Percentiles rank a stretch among this genome's conserved stretches.
Evolutionary conservation across 2,113 vertebrate genomes (phyloP).

Genomic region (Engystomops pustulosus): DNA sequence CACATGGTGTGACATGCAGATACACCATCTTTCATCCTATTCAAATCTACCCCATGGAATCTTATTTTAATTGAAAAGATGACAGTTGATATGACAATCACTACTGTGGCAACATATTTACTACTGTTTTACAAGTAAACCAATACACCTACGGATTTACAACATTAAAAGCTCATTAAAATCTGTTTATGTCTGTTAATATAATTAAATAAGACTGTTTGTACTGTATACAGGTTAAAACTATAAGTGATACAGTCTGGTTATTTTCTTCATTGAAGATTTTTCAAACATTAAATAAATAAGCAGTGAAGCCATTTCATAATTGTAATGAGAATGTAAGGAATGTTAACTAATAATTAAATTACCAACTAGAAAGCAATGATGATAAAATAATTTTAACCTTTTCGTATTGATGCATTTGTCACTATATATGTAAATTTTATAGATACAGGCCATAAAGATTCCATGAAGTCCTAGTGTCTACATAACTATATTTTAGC

Average conservation of each 20-base stretch:
- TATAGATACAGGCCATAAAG: too few species aligned
- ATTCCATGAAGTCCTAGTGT: too few species aligned
- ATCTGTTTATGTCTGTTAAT: background rate
- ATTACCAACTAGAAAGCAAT: too few species aligned
- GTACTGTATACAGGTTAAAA: background rate
- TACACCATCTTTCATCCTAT: conserved; percentile 67
- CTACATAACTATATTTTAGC: too few species aligned
- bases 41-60: conserved; percentile 51
- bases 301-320: background rate
- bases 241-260: background rate
- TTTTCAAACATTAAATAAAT: background rate
- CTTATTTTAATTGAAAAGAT: conserved; percentile 53
- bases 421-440: too few species aligned
- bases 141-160: conserved; percentile 6
- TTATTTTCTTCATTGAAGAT: background rate
- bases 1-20: conserved; percentile 75
- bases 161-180: background rate
- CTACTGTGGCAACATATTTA: conserved; percentile 38
- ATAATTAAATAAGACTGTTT: background rate
- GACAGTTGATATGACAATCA: conserved; percentile 35
- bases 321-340: background rate
- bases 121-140: conserved; percentile 22
- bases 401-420: too few species aligned
- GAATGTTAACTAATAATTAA: too few species aligned
- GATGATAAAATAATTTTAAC: too few species aligned